A percentile compares a stretch with the other conserved stretches of the same genome.
Conservation (phyloP, 2,888 invertebrate genomes). For the Scrobipalpa atriplicella region DNA sequence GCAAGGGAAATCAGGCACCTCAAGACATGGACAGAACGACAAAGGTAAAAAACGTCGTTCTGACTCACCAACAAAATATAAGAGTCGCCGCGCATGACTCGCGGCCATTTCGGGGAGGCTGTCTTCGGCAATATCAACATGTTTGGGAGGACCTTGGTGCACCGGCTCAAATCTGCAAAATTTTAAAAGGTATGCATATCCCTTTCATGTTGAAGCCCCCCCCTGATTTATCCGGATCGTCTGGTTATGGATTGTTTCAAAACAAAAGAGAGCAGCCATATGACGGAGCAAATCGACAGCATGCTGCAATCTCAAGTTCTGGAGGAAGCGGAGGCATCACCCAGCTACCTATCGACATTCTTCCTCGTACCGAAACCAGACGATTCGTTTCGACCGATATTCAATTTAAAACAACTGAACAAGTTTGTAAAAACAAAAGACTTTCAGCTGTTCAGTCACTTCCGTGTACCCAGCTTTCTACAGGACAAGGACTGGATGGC, state of each 20-base stretch:
- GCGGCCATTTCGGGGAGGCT: too few relatives aligned
- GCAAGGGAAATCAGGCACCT: too few relatives aligned
- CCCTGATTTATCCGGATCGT: neutral
- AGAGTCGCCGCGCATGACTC: too few relatives aligned
- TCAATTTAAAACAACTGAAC: constrained; percentile 27
- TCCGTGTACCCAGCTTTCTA: constrained; percentile 30
- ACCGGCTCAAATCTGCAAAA: constrained; percentile 17
- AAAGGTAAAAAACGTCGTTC: too few relatives aligned
- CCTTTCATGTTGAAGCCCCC: constrained; percentile 13
- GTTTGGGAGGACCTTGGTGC: constrained; percentile 17
- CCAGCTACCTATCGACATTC: constrained; percentile 12
- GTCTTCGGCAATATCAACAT: too few relatives aligned
- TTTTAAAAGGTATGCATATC: constrained; percentile 11
- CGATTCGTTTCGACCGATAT: constrained; percentile 22
- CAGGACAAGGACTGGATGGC: constrained; percentile 30
- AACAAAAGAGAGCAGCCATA: neutral
- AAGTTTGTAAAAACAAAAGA: constrained; percentile 26
- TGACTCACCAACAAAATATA: too few relatives aligned
- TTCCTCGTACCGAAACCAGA: constrained; percentile 27
- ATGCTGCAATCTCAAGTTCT: constrained; percentile 5
- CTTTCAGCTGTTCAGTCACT: constrained; percentile 29
- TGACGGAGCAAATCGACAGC: neutral
- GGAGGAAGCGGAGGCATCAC: neutral
- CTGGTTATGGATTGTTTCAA: too few relatives aligned
- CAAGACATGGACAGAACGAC: too few relatives aligned